phyloP scores from a whole-genome alignment of 2,113 vertebrate genomes.

The Indicator indicator region DNA sequence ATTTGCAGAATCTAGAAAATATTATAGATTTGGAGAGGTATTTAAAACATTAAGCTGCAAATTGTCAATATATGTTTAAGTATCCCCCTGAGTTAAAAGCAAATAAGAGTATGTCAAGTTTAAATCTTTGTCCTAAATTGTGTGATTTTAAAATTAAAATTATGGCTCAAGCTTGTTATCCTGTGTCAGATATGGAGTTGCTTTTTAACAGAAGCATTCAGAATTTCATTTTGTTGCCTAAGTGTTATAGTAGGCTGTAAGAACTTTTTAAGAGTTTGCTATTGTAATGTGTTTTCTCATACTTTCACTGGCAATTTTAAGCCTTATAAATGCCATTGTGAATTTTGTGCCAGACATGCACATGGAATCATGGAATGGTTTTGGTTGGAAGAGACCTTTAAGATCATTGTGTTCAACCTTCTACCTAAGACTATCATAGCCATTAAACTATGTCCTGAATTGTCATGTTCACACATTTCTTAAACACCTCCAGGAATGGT shows the following conservation, averaged over 20 bases:
- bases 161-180: not conserved
- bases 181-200: not conserved
- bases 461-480: too few relatives aligned
- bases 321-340: not conserved
- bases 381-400: too few relatives aligned
- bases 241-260: not conserved
- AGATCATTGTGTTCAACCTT: too few relatives aligned
- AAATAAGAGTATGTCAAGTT: not conserved
- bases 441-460: too few relatives aligned
- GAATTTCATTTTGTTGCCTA: not conserved
- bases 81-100: not conserved
- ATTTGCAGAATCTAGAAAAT: not conserved
- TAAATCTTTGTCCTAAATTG: not conserved
- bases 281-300: not conserved
- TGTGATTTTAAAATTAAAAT: not conserved
- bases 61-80: accelerated
- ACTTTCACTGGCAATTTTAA: not conserved
- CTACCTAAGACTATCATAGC: too few relatives aligned
- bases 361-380: too few relatives aligned
- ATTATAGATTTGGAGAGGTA: not conserved
- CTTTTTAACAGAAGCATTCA: not conserved
- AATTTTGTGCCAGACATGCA: not conserved
- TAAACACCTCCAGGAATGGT: too few relatives aligned
- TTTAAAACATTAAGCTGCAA: not conserved
- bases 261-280: not conserved